These are phyloP conservation scores for Eumaeus atala DNA, from an alignment of 1,140 invertebrate genomes.

Conservation along the genomic window DNA sequence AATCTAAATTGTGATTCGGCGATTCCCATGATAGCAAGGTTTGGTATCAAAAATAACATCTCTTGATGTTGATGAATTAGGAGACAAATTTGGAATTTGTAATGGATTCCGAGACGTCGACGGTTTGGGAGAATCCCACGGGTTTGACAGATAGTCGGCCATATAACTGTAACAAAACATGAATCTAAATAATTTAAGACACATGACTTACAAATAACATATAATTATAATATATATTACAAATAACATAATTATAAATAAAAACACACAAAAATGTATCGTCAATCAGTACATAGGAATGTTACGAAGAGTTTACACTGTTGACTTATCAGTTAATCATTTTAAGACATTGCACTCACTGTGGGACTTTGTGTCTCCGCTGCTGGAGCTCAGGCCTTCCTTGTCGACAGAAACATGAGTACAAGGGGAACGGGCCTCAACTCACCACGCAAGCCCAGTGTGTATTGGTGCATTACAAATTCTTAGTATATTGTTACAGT, in stretches of 20 bases:
- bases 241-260: neutral
- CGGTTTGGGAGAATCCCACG: constrained; percentile 3
- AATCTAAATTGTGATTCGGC: constrained; percentile 10
- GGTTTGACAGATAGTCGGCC: neutral
- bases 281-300: too few species aligned
- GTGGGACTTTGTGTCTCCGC: too few species aligned
- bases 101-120: constrained; percentile 10
- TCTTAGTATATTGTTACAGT: too few species aligned
- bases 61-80: constrained; percentile 11
- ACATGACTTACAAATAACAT: neutral
- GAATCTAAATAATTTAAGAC: neutral
- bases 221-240: neutral
- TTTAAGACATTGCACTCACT: too few species aligned
- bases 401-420: too few species aligned
- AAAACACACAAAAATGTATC: too few species aligned
- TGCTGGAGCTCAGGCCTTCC: too few species aligned
- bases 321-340: too few species aligned
- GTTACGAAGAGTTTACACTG: too few species aligned
- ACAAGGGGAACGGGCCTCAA: too few species aligned
- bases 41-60: constrained; percentile 11
- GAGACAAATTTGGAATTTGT: constrained; percentile 13
- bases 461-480: too few species aligned
- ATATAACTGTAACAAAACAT: constrained; percentile 9
- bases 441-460: too few species aligned
- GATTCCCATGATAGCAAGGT: constrained; percentile 9